phyloP scores from a whole-genome alignment of 2,113 vertebrate genomes.

The Ptyas mucosa region DNA sequence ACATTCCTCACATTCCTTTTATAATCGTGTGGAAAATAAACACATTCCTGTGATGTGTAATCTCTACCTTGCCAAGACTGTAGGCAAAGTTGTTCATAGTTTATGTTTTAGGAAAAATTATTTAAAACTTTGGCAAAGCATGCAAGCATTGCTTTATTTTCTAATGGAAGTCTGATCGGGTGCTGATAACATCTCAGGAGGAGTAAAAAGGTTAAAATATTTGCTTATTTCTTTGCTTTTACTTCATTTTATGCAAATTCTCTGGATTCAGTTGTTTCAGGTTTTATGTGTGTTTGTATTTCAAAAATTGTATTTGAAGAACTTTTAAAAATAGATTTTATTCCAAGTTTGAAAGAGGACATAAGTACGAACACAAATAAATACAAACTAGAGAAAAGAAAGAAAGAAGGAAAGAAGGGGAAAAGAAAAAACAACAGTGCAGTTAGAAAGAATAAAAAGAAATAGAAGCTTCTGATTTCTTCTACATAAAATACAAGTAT shows the following conservation, averaged over 20 bases:
- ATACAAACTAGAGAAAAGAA: background rate
- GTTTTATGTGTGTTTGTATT: background rate
- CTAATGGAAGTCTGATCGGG: background rate
- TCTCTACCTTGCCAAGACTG: background rate
- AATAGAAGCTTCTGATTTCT: background rate
- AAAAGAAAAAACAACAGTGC: background rate
- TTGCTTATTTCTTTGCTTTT: background rate
- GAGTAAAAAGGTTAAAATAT: background rate
- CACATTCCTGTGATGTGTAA: conserved; percentile 15
- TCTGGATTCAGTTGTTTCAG: background rate
- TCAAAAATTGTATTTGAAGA: background rate
- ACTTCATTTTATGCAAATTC: background rate
- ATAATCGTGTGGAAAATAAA: conserved; percentile 21
- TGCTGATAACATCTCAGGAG: background rate
- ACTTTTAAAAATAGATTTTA: background rate
- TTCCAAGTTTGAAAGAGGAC: background rate
- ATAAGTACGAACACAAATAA: background rate
- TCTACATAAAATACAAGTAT: background rate
- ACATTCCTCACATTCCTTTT: conserved; percentile 13
- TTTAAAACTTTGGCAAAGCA: background rate
- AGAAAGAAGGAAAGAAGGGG: background rate
- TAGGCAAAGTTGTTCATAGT: conserved; percentile 11
- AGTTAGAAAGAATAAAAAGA: background rate
- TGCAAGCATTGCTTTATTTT: background rate
- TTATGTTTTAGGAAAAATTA: background rate